phyloP scores from a whole-genome alignment of 1,140 invertebrate species.

The Neotoxoptera formosana region DNA sequence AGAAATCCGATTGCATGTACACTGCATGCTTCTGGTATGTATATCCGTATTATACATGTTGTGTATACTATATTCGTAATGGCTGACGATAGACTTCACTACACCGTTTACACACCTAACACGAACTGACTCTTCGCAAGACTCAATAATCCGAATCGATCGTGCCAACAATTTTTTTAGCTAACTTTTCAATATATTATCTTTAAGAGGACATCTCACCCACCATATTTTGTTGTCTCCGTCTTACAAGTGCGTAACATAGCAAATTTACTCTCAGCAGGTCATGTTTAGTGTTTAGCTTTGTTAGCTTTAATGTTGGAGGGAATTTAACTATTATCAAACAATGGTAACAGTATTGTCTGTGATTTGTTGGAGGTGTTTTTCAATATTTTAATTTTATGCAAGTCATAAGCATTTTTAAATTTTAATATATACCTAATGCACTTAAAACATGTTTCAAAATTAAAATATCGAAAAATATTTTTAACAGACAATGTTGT shows the following conservation, averaged over 20 bases:
- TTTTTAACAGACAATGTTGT: not conserved
- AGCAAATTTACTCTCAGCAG: no score
- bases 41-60: not conserved
- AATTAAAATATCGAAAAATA: not conserved
- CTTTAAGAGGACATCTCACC: not conserved
- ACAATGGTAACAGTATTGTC: not conserved
- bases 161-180: not conserved
- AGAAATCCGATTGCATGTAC: conserved; percentile 36
- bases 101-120: not conserved
- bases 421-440: not conserved
- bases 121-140: not conserved
- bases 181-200: not conserved
- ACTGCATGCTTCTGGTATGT: conserved; percentile 53
- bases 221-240: not conserved
- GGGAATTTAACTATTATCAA: not conserved
- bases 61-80: not conserved
- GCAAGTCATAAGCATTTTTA: not conserved
- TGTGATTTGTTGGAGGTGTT: not conserved
- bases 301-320: not conserved
- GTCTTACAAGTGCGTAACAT: not conserved
- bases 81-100: not conserved
- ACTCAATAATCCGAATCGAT: not conserved
- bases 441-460: not conserved
- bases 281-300: not conserved
- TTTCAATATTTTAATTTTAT: not conserved